phyloP scores from a whole-genome alignment of 1,140 invertebrate genomes.

The Cheumatopsyche charites region DNA sequence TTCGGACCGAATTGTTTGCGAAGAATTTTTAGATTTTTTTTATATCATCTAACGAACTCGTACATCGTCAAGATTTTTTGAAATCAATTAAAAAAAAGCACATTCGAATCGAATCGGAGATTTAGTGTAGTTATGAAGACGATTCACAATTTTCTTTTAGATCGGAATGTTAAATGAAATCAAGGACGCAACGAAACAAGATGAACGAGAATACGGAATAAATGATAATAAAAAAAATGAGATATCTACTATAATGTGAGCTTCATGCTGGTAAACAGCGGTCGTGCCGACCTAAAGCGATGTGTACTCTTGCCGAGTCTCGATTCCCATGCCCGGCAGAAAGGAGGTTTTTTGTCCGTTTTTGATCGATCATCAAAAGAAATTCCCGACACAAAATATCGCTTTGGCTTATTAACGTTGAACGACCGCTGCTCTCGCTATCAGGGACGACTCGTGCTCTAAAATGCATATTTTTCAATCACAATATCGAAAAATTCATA shows the following conservation, averaged over 20 bases:
- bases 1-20: too few relatives aligned
- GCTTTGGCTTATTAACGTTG: slow-evolving; percentile 45
- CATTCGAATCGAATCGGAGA: too few relatives aligned
- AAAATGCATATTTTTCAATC: too few relatives aligned
- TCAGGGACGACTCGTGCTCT: neutral
- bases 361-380: slow-evolving; percentile 47
- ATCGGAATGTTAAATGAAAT: slow-evolving; percentile 18
- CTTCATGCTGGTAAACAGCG: slow-evolving; percentile 18
- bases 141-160: neutral
- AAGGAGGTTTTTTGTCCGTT: slow-evolving; percentile 36
- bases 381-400: slow-evolving; percentile 46
- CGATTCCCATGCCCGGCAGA: slow-evolving; percentile 19
- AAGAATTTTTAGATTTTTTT: too few relatives aligned
- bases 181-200: slow-evolving; percentile 1
- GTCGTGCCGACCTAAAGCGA: slow-evolving; percentile 10
- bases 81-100: too few relatives aligned
- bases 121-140: too few relatives aligned
- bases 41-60: too few relatives aligned
- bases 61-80: too few relatives aligned
- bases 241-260: slow-evolving; percentile 1
- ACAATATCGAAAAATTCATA: too few relatives aligned
- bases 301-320: neutral
- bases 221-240: too few relatives aligned
- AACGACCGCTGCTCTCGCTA: slow-evolving; percentile 9
- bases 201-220: neutral